Conservation (phyloP, 1,140 invertebrate genomes). For the Caerostris darwini region DNA sequence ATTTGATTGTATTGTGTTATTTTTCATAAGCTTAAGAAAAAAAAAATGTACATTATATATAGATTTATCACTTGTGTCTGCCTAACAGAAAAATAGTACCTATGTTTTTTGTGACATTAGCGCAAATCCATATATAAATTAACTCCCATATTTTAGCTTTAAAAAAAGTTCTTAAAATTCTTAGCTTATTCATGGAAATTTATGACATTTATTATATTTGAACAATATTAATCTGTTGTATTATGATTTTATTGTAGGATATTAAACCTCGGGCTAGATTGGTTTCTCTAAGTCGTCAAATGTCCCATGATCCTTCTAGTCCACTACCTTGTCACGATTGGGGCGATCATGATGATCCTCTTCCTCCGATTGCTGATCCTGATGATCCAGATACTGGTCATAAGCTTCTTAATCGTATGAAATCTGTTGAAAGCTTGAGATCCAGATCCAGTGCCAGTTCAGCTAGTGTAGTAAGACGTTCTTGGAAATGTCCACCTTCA, state of each 20-base stretch:
- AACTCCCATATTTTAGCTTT: not conserved
- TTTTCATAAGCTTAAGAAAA: no score
- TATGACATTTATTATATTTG: not conserved
- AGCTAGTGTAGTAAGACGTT: conserved; percentile 63
- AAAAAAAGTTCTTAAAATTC: not conserved
- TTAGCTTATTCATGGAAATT: not conserved
- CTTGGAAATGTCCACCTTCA: conserved; percentile 75
- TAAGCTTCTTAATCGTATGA: conserved; percentile 64
- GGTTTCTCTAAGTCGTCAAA: conserved; percentile 77
- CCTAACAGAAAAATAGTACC: no score
- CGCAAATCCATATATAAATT: no score
- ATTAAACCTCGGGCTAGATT: conserved; percentile 71
- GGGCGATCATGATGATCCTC: conserved; percentile 76
- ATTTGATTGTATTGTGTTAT: no score
- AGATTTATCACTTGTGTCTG: no score
- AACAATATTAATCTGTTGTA: not conserved
- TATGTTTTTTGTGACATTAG: no score
- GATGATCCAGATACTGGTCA: conserved; percentile 72
- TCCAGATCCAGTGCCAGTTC: conserved; percentile 69
- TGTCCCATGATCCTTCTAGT: conserved; percentile 79
- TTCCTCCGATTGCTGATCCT: conserved; percentile 65
- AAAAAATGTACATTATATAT: no score
- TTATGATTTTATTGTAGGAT: conserved; percentile 37
- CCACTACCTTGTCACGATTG: conserved; percentile 79
- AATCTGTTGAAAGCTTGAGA: conserved; percentile 70